Percentiles rank a stretch among this genome's conserved stretches.
phyloP scores from a whole-genome alignment of 2,888 invertebrate genomes.

The Meiosimyza decipiens region DNA sequence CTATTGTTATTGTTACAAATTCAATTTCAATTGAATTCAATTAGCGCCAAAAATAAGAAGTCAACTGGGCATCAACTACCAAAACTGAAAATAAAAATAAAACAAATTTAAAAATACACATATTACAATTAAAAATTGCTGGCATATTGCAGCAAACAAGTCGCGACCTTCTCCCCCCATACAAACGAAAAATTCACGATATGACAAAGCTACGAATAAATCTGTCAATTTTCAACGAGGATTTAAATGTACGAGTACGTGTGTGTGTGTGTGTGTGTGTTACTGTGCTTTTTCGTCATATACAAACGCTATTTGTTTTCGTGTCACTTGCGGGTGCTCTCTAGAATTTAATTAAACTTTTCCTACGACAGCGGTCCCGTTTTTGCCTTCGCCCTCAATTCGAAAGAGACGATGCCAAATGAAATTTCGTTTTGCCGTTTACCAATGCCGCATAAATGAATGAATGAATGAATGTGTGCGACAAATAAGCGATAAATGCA shows the following conservation, averaged over 20 bases:
- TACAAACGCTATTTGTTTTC: background rate
- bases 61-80: background rate
- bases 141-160: too few species aligned
- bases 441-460: background rate
- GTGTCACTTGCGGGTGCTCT: constrained; percentile 14
- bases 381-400: background rate
- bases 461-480: background rate
- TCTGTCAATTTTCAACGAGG: too few species aligned
- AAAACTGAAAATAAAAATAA: background rate
- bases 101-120: background rate
- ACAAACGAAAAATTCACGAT: too few species aligned
- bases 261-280: too few species aligned
- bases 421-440: background rate
- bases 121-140: background rate
- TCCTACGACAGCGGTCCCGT: too few species aligned
- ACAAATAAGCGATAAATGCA: constrained; percentile 4
- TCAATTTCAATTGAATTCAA: constrained; percentile 18
- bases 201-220: too few species aligned
- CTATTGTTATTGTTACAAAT: background rate
- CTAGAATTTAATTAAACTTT: constrained; percentile 16
- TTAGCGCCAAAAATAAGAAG: background rate
- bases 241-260: too few species aligned
- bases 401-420: constrained; percentile 1
- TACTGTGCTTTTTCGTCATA: too few species aligned
- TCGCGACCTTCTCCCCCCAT: too few species aligned